phyloP scores from a whole-genome alignment of 2,113 vertebrate species.

The Pachyramphus minor region DNA sequence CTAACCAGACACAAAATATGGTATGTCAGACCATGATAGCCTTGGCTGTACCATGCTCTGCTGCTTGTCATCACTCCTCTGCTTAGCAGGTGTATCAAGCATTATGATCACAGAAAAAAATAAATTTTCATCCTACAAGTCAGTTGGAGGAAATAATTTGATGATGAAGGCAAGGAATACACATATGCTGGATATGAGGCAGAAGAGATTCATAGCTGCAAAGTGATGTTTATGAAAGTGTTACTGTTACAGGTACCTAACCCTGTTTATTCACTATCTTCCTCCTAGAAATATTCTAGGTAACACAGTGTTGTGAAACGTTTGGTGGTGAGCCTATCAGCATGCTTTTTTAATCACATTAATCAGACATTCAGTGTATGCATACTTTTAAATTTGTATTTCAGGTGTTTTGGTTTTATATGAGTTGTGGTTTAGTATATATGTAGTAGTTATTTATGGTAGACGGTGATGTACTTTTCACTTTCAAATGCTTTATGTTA shows the following conservation, averaged over 20 bases:
- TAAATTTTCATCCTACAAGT: not conserved
- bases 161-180: not conserved
- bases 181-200: not conserved
- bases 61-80: not conserved
- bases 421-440: not conserved
- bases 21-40: rapidly evolving
- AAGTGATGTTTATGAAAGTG: not conserved
- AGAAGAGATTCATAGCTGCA: not conserved
- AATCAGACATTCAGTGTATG: not conserved
- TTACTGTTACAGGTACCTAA: not conserved
- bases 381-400: not conserved
- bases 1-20: not conserved
- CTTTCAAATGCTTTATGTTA: not conserved
- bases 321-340: not conserved
- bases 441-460: not conserved
- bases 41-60: not conserved
- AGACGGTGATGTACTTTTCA: not conserved
- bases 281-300: not conserved
- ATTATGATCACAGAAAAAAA: rapidly evolving
- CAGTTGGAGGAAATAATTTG: not conserved
- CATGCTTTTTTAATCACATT: not conserved
- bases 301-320: not conserved
- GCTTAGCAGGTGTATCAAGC: not conserved
- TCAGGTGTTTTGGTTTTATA: not conserved
- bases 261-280: not conserved